Evolutionary conservation across 1,140 invertebrate genomes (phyloP), one percentile per base, ranked within the genome.

Genomic region (Magallana gigas): DNA sequence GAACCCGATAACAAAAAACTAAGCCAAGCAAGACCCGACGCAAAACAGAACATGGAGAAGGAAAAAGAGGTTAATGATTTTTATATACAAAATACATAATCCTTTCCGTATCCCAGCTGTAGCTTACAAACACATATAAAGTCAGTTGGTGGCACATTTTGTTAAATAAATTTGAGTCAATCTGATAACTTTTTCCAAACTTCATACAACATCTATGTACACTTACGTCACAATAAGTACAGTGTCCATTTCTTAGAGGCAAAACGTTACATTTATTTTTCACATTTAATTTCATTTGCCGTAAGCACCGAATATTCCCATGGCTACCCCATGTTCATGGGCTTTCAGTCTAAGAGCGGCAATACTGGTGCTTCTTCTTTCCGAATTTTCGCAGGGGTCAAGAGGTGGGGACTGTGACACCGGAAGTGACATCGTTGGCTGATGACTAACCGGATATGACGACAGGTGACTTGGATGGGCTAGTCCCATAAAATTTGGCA

Each of bases 291-390:
- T 11, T 87, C 86, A 92, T 83, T 92, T 92, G 36, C 90, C 90
- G 64, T 92, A 92, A n/a, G 90, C 90, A 88, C 91, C 90, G 57
- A 93, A 89, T 71, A 92, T 89, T 1, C 92, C 92, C 86, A 93
- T 90, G 29, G 91, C 91, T 23, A 91, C 92, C 80, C 91, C 91
- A 85, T 99, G 98, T 95, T 99, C 98, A 12, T 98, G 96, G 0
- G 98, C 98, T 91, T 98, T 98, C 81, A 98, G 95, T 87, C 98
- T 95, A 8, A 99, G 95, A 0, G 97, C 97, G 1, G 97, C 98
- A 89, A 98, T 98, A 91, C 97, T 98, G 14, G 97, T 98, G 91
- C 96, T 97, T 87, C 98, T 95, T 87, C 97, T 95, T 94, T 98
- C 98, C 81, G 97, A 96, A 12, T 95, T 94, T 8, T 91, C 90